Base-by-base conservation (phyloP, 2,888 invertebrate genomes). In the Pseudolycoriella hygida region DNA sequence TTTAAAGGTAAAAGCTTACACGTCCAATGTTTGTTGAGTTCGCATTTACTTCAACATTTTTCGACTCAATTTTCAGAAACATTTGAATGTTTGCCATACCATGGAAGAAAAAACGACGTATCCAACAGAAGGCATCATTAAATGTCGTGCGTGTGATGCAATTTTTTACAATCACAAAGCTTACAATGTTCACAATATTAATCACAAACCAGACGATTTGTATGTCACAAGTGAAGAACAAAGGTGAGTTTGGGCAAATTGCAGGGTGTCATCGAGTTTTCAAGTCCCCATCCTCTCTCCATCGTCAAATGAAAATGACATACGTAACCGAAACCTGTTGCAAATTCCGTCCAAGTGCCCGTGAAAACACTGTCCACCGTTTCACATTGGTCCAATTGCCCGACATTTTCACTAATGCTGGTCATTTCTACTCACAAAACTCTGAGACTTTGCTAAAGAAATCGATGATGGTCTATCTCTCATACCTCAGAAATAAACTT, bases 91-190 rank as follows among this genome's bases (percentile, higher is more conserved):
- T 52, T 70, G 72, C 42, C 74, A 74, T 51, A 55, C 56, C 49
- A 65, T 71, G 59, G 71, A 73, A 52, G 74, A 76, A 53, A 53
- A 66, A 44, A 60, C 61, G 20, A 54, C 55, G 12, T 54, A 61
- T 8, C 66, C 72, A 2, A 56, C 68, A 42, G 73, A 76, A 54
- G 48, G 47, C 11, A 60, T 77, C 40, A 64, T 76, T 37, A 69
- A 74, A 46, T 78, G 78, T 55, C 75, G 74, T 3, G 65, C 74
- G 15, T 78, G 78, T 56, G 73, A 76, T 49, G 76, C 76, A 11
- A 61, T 76, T 40, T 77, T 78, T 57, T 76, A 72, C 53, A 75
- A 72, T 54, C 67, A 75, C 53, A 72, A 71, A 58, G 77, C 77
- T 1, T 78, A 76, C 55, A 72, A 74, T 50, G 64, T 71, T 42